These are phyloP conservation scores for Eretmochelys imbricata DNA, from an alignment of 2,113 vertebrate genomes.

Conservation along the genomic window DNA sequence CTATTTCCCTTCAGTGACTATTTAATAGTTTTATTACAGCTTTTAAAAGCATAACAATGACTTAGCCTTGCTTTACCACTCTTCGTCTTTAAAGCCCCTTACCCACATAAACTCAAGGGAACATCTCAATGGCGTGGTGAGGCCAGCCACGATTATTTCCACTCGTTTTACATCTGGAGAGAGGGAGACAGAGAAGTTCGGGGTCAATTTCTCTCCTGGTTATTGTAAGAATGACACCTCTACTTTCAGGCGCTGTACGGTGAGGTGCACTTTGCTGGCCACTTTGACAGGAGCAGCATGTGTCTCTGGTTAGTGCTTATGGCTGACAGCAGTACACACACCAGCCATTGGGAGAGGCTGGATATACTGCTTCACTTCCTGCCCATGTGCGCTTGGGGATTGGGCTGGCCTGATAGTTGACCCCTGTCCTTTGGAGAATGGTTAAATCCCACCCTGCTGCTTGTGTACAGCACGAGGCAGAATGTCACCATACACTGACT, in stretches of 20 bases:
- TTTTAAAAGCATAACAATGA: too few species aligned
- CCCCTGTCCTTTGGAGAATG: neutral
- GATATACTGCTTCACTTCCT: too few species aligned
- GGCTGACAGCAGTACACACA: neutral
- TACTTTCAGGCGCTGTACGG: neutral
- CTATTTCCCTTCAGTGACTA: neutral
- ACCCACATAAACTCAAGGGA: neutral
- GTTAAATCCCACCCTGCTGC: neutral
- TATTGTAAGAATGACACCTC: neutral
- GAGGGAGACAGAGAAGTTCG: neutral
- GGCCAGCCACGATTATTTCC: neutral
- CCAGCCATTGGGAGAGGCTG: neutral
- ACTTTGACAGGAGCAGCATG: neutral
- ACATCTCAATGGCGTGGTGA: neutral
- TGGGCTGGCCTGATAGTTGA: neutral
- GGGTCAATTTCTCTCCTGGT: neutral
- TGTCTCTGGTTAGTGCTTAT: neutral
- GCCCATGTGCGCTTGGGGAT: neutral
- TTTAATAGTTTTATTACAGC: too few species aligned
- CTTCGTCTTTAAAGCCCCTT: neutral
- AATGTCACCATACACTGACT: neutral
- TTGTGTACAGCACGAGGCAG: neutral
- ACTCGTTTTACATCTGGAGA: neutral
- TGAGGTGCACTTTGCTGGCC: neutral
- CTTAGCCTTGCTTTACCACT: neutral